These are phyloP conservation scores for Diabrotica balteata DNA, from an alignment of 2,888 invertebrate genomes.

Conservation along the genomic window DNA sequence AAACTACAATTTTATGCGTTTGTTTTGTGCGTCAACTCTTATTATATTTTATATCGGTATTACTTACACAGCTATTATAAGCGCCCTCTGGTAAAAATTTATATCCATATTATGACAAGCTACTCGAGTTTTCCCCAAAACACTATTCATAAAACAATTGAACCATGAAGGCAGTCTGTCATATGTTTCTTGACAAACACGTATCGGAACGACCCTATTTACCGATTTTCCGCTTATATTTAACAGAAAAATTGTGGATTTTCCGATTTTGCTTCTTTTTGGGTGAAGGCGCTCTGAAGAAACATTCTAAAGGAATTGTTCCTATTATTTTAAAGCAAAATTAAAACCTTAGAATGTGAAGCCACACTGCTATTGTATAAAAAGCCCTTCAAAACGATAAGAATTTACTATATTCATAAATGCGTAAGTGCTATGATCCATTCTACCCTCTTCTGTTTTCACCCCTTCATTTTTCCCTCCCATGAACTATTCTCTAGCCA, in stretches of 20 bases:
- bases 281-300: background rate
- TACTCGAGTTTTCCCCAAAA: constrained; percentile 15
- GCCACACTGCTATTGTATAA: background rate
- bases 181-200: constrained; percentile 34
- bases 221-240: constrained; percentile 38
- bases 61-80: background rate
- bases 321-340: background rate
- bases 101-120: background rate
- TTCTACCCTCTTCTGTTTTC: constrained; percentile 25
- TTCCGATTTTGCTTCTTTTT: background rate
- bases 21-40: background rate
- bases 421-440: constrained; percentile 34
- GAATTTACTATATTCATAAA: constrained; percentile 32
- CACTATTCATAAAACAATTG: constrained; percentile 30
- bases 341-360: background rate
- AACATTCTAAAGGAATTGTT: background rate
- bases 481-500: constrained; percentile 32
- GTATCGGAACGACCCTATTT: constrained; percentile 20
- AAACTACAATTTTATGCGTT: background rate
- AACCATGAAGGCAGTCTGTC: constrained; percentile 36
- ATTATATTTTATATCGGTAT: too few species aligned
- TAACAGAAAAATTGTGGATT: constrained; percentile 31
- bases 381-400: background rate
- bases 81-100: background rate
- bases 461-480: constrained; percentile 26